Conservation (phyloP, 2,888 invertebrate species). For the Melinaea marsaeus region DNA sequence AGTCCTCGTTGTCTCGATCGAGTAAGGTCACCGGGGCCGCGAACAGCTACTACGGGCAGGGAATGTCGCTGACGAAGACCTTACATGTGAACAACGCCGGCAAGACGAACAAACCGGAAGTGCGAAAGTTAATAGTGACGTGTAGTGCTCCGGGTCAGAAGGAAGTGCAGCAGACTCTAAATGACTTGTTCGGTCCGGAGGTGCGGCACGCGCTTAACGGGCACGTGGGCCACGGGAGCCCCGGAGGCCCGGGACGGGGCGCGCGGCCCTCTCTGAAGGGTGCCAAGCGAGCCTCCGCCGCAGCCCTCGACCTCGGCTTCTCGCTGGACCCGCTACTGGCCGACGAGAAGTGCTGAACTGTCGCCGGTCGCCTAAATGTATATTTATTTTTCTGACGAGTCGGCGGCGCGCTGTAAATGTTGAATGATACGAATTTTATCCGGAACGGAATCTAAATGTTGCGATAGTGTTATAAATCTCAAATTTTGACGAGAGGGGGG, state of each 20-base stretch:
- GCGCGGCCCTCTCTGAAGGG: constrained; percentile 41
- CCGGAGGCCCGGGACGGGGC: constrained; percentile 40
- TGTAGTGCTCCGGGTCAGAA: constrained; percentile 53
- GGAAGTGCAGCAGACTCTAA: constrained; percentile 52
- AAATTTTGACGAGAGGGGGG: constrained; percentile 58
- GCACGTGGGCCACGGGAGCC: constrained; percentile 32
- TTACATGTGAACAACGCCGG: constrained; percentile 65
- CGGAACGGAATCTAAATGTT: constrained; percentile 57
- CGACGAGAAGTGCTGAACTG: constrained; percentile 71
- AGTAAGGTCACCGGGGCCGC: constrained; percentile 53
- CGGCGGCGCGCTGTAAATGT: constrained; percentile 60
- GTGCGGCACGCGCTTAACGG: constrained; percentile 54
- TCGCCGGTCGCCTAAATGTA: constrained; percentile 58
- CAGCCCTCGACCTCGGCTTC: constrained; percentile 66
- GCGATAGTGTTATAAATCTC: constrained; percentile 66
- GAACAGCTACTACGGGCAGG: constrained; percentile 62
- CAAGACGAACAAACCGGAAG: constrained; percentile 69
- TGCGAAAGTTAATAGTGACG: constrained; percentile 72
- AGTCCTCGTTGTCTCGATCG: constrained; percentile 65
- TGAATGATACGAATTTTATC: constrained; percentile 63
- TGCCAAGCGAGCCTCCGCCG: constrained; percentile 48
- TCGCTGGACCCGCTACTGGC: constrained; percentile 69
- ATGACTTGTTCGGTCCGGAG: constrained; percentile 55
- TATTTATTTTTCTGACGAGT: constrained; percentile 73
- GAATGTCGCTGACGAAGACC: constrained; percentile 62